Evolutionary conservation across 2,113 vertebrate genomes (phyloP).

Genomic region (Amblyopsis rosae): DNA sequence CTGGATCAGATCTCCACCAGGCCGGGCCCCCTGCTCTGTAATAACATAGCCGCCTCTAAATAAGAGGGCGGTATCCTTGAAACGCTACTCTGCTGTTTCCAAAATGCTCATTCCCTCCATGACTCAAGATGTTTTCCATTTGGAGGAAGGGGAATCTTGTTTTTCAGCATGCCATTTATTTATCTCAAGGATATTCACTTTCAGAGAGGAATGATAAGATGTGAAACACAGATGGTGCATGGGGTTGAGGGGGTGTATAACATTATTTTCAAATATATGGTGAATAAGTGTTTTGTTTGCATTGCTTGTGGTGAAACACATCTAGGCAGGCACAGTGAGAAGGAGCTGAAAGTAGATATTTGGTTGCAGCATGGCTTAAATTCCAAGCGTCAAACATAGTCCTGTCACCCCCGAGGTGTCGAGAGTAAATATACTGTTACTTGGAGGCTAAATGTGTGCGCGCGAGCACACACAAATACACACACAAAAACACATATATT

Average conservation of each 20-base stretch:
- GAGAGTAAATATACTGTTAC: no score
- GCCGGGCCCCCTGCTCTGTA: slow-evolving; percentile 35
- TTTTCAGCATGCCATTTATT: slow-evolving; percentile 27
- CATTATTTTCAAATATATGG: slow-evolving; percentile 46
- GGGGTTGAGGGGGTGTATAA: slow-evolving; percentile 1
- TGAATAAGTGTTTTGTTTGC: slow-evolving; percentile 70
- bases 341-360: not conserved
- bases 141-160: slow-evolving; percentile 33
- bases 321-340: slow-evolving; percentile 6
- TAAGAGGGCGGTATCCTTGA: slow-evolving; percentile 55
- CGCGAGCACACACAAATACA: no score
- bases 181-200: slow-evolving; percentile 47
- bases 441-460: no score
- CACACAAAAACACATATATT: no score
- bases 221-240: slow-evolving; percentile 27
- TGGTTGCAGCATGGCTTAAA: not conserved
- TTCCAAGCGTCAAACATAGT: no score
- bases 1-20: slow-evolving; percentile 51
- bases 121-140: slow-evolving; percentile 53
- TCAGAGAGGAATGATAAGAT: slow-evolving; percentile 32
- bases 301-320: slow-evolving; percentile 63
- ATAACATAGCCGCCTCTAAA: slow-evolving; percentile 49
- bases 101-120: slow-evolving; percentile 27
- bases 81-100: slow-evolving; percentile 49
- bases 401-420: no score